These are phyloP conservation scores for Ciconia nigra DNA, from an alignment of 2,797 vertebrate species.

Conservation along the genomic window DNA sequence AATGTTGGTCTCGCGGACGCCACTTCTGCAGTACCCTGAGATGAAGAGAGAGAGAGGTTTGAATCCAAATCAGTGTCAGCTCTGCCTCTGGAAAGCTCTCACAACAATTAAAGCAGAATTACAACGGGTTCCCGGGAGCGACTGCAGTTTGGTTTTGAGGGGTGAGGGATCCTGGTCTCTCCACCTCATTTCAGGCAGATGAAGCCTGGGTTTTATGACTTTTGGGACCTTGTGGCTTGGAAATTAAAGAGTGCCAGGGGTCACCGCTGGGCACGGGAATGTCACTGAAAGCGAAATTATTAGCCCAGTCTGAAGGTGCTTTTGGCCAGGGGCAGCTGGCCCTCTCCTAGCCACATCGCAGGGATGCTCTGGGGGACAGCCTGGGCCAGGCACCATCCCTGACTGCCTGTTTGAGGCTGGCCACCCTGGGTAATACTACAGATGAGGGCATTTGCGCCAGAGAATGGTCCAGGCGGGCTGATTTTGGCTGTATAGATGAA, in stretches of 20 bases:
- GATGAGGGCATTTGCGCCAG: neutral
- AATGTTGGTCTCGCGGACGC: neutral
- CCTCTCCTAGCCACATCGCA: neutral
- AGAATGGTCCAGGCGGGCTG: accelerated
- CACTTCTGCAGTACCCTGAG: neutral
- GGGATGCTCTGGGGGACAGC: neutral
- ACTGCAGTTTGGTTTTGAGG: neutral
- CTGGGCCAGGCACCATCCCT: neutral
- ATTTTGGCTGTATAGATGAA: neutral
- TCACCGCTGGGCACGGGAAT: neutral
- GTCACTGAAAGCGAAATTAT: neutral
- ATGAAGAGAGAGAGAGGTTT: neutral
- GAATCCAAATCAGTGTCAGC: slow-evolving; percentile 30
- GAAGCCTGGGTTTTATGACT: neutral
- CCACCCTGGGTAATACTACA: accelerated
- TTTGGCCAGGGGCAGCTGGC: neutral
- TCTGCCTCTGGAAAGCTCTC: slow-evolving; percentile 43
- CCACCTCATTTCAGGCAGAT: neutral
- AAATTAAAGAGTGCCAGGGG: neutral
- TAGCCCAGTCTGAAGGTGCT: neutral
- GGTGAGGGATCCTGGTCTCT: neutral
- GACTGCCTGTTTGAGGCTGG: neutral
- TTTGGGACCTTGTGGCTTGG: neutral
- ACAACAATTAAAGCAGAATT: slow-evolving; percentile 47
- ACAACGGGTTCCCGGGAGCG: neutral